Evolutionary conservation across 2,113 vertebrate genomes (phyloP), one percentile per base, ranked within the genome.

Genomic region (Cyanoliseus patagonus): DNA sequence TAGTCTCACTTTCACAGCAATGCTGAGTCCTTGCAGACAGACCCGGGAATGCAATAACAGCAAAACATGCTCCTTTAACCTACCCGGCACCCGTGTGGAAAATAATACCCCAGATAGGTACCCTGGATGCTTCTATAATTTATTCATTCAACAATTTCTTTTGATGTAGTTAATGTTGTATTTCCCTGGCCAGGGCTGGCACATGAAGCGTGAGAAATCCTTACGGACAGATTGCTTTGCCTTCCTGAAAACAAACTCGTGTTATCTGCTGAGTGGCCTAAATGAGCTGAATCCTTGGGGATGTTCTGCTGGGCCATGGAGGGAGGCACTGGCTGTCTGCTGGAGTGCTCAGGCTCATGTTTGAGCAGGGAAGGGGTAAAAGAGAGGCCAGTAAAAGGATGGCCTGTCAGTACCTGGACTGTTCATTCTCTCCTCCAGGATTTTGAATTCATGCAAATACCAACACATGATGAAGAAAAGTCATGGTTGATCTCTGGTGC

Each of bases 191-290:
- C 66, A 8, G 78, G 92, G 90, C 91, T 90, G 94, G 86, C 90
- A 70, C 15, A 7, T 52, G 91, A 93, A 96, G 97, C 96, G 27
- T 97, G 94, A 97, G 95, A 86, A 97, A 97, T 97, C 95, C 92
- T 96, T 88, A 83, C 86, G 94, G 97, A 97, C 97, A 97, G 97
- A 80, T 95, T 96, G 95, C 95, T 95, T 94, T 97, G 96, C 94
- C 92, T 95, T 82, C 42, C 78, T 2, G 7, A 87, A 96, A 96
- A 96, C 96, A 97, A 96, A 90, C 94, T 77, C 10, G 0, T 96
- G 96, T 96, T 96, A 69, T 95, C 92, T 95, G 90, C 88, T 0
- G 3, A 90, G 88, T 86, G 95, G 94, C 90, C 96, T 96, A 52
- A 95, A 86, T 84, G 97, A 94, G 81, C 74, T 10, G 16, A 80